Evolutionary conservation across 2,113 vertebrate genomes (phyloP).

Genomic region (Lepisosteus oculatus): DNA sequence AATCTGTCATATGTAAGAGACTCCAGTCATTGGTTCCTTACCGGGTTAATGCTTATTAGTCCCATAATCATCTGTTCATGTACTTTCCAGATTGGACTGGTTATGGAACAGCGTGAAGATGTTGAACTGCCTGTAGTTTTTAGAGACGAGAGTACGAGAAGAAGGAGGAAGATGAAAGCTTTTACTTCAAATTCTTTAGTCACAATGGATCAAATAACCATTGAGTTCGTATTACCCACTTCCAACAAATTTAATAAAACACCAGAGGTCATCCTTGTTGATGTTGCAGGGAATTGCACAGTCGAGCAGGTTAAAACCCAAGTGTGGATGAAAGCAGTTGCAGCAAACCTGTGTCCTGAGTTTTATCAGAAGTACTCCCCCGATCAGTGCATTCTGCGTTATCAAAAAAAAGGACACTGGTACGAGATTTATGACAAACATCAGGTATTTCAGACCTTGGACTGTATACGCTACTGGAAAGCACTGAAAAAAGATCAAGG

Average conservation of each 20-base stretch:
- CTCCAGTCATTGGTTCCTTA: too few relatives aligned
- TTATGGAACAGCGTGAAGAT: constrained; percentile 79
- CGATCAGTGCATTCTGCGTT: constrained; percentile 88
- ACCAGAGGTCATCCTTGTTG: constrained; percentile 68
- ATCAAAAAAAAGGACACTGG: constrained; percentile 93
- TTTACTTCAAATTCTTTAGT: constrained; percentile 55
- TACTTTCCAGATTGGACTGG: constrained; percentile 51
- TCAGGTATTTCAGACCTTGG: constrained; percentile 93
- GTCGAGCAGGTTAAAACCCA: constrained; percentile 94
- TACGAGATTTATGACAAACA: constrained; percentile 97
- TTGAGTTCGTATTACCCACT: constrained; percentile 90
- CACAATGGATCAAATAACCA: constrained; percentile 79
- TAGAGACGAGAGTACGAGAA: constrained; percentile 74
- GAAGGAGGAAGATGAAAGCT: constrained; percentile 88
- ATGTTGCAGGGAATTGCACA: constrained; percentile 86
- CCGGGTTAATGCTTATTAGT: too few relatives aligned
- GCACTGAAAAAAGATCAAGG: constrained; percentile 80
- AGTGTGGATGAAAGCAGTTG: constrained; percentile 86
- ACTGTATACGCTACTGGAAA: constrained; percentile 94
- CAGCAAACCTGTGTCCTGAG: constrained; percentile 73
- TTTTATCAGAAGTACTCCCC: constrained; percentile 84
- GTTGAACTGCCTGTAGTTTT: constrained; percentile 72
- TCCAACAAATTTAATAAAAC: constrained; percentile 63
- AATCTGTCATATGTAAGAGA: too few relatives aligned
- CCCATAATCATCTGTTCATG: background rate